Conservation (phyloP, 2,113 vertebrate species). For the Dermatemys mawii region DNA sequence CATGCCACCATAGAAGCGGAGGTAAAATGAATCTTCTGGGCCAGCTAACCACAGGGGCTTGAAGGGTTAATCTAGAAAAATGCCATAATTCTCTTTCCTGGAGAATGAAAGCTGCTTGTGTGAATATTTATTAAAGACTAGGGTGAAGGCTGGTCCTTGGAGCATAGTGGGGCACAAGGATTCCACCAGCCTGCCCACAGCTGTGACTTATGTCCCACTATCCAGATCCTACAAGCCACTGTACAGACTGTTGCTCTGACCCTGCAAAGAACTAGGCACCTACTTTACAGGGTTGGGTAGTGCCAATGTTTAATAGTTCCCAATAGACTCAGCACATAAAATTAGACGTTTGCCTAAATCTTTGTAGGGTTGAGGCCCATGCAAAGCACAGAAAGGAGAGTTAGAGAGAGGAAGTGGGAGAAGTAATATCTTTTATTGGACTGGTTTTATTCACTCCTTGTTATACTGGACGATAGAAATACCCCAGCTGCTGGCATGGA, state of each 20-base stretch:
- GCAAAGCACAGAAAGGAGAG: not conserved
- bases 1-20: not conserved
- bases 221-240: no score
- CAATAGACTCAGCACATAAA: not conserved
- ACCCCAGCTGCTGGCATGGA: not conserved
- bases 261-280: not conserved
- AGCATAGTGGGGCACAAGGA: not conserved
- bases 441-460: not conserved
- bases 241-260: not conserved
- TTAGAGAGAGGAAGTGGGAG: not conserved
- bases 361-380: not conserved
- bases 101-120: not conserved
- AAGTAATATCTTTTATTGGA: not conserved
- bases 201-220: not conserved
- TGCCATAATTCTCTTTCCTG: not conserved
- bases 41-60: not conserved
- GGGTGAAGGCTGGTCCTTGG: not conserved
- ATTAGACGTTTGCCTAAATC: not conserved
- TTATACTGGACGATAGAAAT: not conserved
- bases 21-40: rapidly evolving
- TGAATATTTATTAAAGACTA: not conserved
- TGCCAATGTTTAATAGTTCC: not conserved
- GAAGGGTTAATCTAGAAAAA: not conserved
- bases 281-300: not conserved
- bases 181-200: not conserved